Base-by-base conservation (phyloP, 2,888 invertebrate genomes). In the Agriotes lineatus region DNA sequence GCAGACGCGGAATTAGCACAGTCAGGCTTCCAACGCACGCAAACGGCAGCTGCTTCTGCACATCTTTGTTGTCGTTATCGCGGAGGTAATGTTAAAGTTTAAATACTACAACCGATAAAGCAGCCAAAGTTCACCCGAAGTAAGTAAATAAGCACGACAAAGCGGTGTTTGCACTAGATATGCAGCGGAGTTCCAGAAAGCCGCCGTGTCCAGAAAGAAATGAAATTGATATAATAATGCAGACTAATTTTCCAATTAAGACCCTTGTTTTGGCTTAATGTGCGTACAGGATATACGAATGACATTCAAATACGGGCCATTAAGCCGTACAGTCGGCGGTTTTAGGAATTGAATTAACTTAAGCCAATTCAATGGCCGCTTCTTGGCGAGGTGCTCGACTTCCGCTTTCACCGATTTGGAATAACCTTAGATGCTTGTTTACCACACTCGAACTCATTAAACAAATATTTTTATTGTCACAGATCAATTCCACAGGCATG, bases 191-290 rank as follows among this genome's bases (percentile, higher is more conserved):
- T n/a, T n/a, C n/a, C n/a, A 25, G 7, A 25, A 7, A 25, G 25
- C 25, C 4, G 25, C 7, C 25, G n/a, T 25, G 4, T 25, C 25
- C 3, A 3, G 25, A 22, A 48, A 20, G 50, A 57, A 48, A 52
- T 22, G 33, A 54, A 52, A 52, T 44, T 66, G 42, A 33, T 60
- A 16, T 25, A 25, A 60, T 60, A 37, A 54, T 18, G 35, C 25
- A 44, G 20, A 20, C 54, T 54, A 58, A 68, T 68, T 64, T 68
- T 68, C 42, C 68, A 68, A 68, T 68, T 68, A 68, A 63, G 68
- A 56, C 68, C 68, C 68, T 68, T 67, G 57, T 58, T 62, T 62
- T 56, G 45, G 56, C 20, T 60, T 67, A 61, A 56, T 56, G 25
- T 61, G 37, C 57, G 52, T 59, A 63, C 59, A 68, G 68, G 68